These are phyloP conservation scores for Lasius platythorax DNA, from an alignment of 2,888 invertebrate species.

Conservation along the genomic window DNA sequence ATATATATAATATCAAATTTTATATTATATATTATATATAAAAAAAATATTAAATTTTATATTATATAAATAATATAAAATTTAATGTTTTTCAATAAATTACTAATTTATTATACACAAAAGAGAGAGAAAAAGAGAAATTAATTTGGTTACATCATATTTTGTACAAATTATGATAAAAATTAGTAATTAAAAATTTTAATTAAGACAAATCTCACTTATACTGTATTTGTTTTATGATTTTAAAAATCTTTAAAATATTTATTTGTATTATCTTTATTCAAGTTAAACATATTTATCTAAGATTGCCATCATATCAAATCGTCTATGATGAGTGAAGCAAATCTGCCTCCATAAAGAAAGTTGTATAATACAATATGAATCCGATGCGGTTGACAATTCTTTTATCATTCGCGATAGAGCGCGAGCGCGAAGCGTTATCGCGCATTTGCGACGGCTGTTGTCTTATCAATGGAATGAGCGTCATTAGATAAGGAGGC, in stretches of 20 bases:
- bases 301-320: neutral
- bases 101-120: neutral
- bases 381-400: neutral
- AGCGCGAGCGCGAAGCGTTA: neutral
- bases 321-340: neutral
- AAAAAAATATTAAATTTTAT: neutral
- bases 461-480: constrained; percentile 41
- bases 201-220: neutral
- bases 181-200: neutral
- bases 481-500: constrained; percentile 46
- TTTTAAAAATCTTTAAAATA: neutral
- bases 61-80: neutral
- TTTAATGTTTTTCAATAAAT: neutral
- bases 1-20: too few relatives aligned
- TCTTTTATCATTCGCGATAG: constrained; percentile 28
- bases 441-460: constrained; percentile 20
- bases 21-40: neutral
- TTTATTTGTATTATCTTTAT: neutral
- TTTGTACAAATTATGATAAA: neutral
- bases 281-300: neutral
- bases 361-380: constrained; percentile 5
- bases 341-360: neutral
- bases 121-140: neutral
- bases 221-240: neutral
- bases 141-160: neutral